A percentile compares a stretch with the other conserved stretches of the same genome.
These are phyloP conservation scores for Hemithea aestivaria DNA, from an alignment of 2,888 invertebrate species.

Conservation along the genomic window DNA sequence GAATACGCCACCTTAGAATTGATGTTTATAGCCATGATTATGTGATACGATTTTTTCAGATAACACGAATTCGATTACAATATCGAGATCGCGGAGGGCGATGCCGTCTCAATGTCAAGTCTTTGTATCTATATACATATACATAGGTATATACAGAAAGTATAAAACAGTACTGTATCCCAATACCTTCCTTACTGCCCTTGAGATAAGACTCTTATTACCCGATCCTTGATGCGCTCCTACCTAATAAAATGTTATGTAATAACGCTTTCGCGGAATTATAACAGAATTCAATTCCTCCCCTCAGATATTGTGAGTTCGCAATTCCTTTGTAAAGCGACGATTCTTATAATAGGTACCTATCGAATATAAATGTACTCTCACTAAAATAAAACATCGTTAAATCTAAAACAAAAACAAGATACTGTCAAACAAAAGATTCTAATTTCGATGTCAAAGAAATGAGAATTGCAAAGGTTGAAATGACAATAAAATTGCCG, in stretches of 20 bases:
- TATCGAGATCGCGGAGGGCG: constrained; percentile 29
- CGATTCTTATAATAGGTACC: constrained; percentile 11
- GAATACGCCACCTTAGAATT: constrained; percentile 3
- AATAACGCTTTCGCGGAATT: constrained; percentile 22
- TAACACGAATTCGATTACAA: constrained; percentile 21
- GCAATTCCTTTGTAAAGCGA: constrained; percentile 16
- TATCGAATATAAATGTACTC: too few relatives aligned
- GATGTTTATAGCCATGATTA: constrained; percentile 14
- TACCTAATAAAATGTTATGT: constrained; percentile 20
- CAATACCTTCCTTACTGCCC: constrained; percentile 9
- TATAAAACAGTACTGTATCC: constrained; percentile 3
- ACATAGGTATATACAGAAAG: too few relatives aligned
- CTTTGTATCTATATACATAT: constrained; percentile 10
- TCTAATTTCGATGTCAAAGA: constrained; percentile 2
- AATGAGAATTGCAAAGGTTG: too few relatives aligned
- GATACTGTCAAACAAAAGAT: constrained; percentile 2
- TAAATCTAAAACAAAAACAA: too few relatives aligned
- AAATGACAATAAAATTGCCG: too few relatives aligned
- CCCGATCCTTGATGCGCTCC: constrained; percentile 3
- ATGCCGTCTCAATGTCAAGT: constrained; percentile 28
- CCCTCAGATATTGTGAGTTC: constrained; percentile 17
- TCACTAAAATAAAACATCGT: too few relatives aligned
- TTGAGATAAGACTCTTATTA: constrained; percentile 10
- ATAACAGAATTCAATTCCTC: constrained; percentile 28
- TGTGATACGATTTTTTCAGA: constrained; percentile 14